Conservation (phyloP, 2,888 invertebrate genomes). For the Archaeoteleia sp. region DNA sequence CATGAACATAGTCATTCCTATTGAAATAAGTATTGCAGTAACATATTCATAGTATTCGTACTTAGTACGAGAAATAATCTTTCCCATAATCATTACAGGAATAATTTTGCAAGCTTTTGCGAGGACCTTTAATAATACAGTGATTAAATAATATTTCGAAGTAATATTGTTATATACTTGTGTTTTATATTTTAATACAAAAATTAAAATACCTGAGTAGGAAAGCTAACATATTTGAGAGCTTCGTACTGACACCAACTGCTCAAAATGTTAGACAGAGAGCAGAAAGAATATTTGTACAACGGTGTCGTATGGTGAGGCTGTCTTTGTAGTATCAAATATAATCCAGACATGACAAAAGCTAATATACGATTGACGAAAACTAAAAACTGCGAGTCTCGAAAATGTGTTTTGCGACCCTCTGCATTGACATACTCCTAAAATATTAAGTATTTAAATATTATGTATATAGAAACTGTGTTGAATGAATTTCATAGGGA, state of each 20-base stretch:
- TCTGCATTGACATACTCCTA: constrained; percentile 82
- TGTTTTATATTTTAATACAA: constrained; percentile 22
- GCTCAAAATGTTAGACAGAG: constrained; percentile 97
- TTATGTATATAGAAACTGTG: too few species aligned
- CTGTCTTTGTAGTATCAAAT: constrained; percentile 79
- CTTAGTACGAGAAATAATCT: constrained; percentile 88
- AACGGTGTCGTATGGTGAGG: constrained; percentile 88
- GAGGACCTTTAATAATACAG: constrained; percentile 78
- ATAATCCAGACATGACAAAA: constrained; percentile 82
- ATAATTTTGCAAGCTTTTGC: constrained; percentile 99
- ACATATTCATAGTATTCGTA: constrained; percentile 95
- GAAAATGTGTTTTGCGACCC: constrained; percentile 83
- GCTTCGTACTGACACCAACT: constrained; percentile 99
- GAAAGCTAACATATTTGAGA: constrained; percentile 97
- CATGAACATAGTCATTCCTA: constrained; percentile 96
- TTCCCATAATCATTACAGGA: constrained; percentile 99
- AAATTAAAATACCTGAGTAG: constrained; percentile 86
- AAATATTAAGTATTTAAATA: constrained; percentile 36
- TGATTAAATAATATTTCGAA: constrained; percentile 11
- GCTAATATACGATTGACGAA: constrained; percentile 95
- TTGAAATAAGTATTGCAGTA: constrained; percentile 90
- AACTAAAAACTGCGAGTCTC: constrained; percentile 97
- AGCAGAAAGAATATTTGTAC: constrained; percentile 96
- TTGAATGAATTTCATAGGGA: too few species aligned
- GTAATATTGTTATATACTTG: too few species aligned